phyloP scores from a whole-genome alignment of 2,113 vertebrate genomes.

The Ia io region DNA sequence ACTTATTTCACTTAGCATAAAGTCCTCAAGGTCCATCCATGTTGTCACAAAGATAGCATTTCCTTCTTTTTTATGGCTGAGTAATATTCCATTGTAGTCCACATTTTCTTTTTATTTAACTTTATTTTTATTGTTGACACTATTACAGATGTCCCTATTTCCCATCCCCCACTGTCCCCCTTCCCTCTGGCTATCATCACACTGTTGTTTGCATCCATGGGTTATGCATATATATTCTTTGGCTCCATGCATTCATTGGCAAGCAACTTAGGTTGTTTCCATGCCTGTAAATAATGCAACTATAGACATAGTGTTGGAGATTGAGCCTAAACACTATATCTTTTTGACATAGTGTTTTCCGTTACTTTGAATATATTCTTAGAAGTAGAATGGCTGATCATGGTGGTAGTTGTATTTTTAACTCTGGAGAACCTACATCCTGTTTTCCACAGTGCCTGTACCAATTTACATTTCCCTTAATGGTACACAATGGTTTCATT shows the following conservation, averaged over 20 bases:
- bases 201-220: too few species aligned
- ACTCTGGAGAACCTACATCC: neutral
- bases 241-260: neutral
- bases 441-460: neutral
- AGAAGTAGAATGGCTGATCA: neutral
- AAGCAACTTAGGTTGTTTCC: neutral
- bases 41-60: neutral
- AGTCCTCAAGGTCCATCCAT: neutral
- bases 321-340: too few species aligned
- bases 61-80: neutral
- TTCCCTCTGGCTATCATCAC: too few species aligned
- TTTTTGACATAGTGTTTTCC: neutral
- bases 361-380: neutral
- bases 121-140: too few species aligned
- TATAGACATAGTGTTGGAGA: neutral
- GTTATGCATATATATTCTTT: too few species aligned
- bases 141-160: too few species aligned
- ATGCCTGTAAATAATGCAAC: neutral
- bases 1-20: neutral
- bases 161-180: too few species aligned
- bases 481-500: neutral
- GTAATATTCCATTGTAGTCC: neutral
- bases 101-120: neutral
- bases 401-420: neutral
- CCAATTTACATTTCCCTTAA: neutral